Percentiles rank a stretch among this genome's conserved stretches.
Conservation (phyloP, 2,888 invertebrate species). For the Helicoverpa assulta region DNA sequence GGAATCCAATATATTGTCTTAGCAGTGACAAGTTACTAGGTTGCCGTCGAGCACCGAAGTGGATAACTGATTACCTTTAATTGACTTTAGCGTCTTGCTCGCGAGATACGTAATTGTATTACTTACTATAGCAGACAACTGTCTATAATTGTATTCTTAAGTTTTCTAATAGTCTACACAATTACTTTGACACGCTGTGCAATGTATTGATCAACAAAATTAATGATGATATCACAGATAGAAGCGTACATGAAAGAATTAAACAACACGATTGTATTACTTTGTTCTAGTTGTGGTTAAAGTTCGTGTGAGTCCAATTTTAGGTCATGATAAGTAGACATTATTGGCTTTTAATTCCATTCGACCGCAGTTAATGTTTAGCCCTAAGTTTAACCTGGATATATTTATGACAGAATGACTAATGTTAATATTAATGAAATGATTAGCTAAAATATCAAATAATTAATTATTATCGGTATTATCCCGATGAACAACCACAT, state of each 20-base stretch:
- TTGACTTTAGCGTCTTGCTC: conserved; percentile 38
- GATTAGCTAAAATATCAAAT: not conserved
- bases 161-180: not conserved
- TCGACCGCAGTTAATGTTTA: not conserved
- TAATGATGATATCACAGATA: not conserved
- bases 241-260: not conserved
- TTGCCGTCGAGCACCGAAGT: conserved; percentile 27
- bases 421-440: not conserved
- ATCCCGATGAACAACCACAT: no score
- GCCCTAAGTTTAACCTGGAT: not conserved
- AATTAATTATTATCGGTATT: not conserved
- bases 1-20: conserved; percentile 36
- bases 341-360: not conserved
- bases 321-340: not conserved
- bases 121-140: not conserved
- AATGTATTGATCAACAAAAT: no score
- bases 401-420: not conserved
- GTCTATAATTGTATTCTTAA: conserved; percentile 23
- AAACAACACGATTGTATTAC: not conserved
- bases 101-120: not conserved
- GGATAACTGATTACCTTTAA: conserved; percentile 41
- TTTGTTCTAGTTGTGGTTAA: not conserved
- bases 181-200: not conserved
- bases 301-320: not conserved
- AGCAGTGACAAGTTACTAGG: conserved; percentile 32